A percentile compares a stretch with the other conserved stretches of the same genome.
Conservation (phyloP, 2,888 invertebrate genomes). For the Agapostemon virescens region DNA sequence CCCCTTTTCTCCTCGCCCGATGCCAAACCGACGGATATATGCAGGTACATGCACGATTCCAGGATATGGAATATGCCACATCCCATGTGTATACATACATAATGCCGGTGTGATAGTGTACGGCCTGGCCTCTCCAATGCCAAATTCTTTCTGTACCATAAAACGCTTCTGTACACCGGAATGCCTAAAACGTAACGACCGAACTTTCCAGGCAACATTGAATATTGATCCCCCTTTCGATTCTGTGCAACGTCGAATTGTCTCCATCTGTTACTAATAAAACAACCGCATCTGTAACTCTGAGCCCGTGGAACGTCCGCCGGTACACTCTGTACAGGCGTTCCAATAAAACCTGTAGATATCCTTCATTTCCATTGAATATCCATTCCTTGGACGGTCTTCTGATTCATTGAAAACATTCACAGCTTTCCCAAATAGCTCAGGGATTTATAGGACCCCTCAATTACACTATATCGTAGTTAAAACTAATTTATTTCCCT, state of each 20-base stretch:
- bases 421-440: neutral
- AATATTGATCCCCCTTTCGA: constrained; percentile 7
- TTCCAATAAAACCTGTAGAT: neutral
- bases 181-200: constrained; percentile 8
- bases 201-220: neutral
- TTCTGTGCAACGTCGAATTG: constrained; percentile 1
- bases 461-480: neutral
- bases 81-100: constrained; percentile 46
- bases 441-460: neutral
- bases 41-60: constrained; percentile 25
- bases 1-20: constrained; percentile 1
- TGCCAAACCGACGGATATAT: constrained; percentile 37
- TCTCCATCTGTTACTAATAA: constrained; percentile 1
- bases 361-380: neutral
- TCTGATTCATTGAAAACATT: neutral
- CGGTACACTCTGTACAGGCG: neutral
- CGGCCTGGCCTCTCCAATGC: constrained; percentile 27
- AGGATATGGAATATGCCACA: constrained; percentile 51
- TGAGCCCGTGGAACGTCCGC: neutral
- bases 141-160: constrained; percentile 38
- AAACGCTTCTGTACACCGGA: constrained; percentile 20
- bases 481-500: no score
- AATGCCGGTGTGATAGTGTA: constrained; percentile 34
- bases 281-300: constrained; percentile 1
- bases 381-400: neutral